Conservation (phyloP, 2,797 vertebrate genomes). For the Cryptoprocta ferox region DNA sequence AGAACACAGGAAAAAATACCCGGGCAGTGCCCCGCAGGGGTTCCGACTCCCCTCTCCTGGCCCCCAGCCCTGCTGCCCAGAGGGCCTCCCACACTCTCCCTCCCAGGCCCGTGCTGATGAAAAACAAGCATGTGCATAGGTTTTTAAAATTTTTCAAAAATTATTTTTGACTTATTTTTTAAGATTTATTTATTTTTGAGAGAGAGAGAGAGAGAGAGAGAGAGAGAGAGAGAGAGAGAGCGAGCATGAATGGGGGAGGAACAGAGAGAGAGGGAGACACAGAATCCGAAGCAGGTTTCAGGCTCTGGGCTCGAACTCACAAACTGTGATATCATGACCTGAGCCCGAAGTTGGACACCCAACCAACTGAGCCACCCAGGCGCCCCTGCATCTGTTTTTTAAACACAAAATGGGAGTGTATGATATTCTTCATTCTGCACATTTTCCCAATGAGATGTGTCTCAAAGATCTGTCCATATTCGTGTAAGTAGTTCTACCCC, state of each 20-base stretch:
- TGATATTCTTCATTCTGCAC: not conserved
- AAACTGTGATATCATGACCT: too few relatives aligned
- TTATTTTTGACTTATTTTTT: too few relatives aligned
- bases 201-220: too few relatives aligned
- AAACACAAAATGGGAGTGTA: not conserved
- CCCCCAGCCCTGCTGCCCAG: rapidly evolving
- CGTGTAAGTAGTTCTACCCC: rapidly evolving
- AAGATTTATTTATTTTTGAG: too few relatives aligned
- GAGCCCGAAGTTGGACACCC: too few relatives aligned
- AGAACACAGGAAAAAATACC: not conserved
- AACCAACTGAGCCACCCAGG: too few relatives aligned
- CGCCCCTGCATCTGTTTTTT: rapidly evolving
- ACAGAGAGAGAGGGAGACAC: too few relatives aligned
- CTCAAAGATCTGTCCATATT: not conserved
- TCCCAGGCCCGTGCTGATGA: not conserved
- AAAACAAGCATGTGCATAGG: rapidly evolving
- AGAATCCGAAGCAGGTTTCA: too few relatives aligned
- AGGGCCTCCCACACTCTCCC: rapidly evolving
- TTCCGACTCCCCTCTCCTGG: rapidly evolving
- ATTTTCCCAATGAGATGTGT: not conserved
- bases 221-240: too few relatives aligned
- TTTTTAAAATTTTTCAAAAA: too few relatives aligned
- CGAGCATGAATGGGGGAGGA: too few relatives aligned
- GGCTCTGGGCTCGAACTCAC: too few relatives aligned
- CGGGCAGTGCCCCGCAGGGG: not conserved